Percentiles rank a stretch among this genome's conserved stretches.
Conservation (phyloP, 1,140 invertebrate genomes). For the Drosophila ananassae region DNA sequence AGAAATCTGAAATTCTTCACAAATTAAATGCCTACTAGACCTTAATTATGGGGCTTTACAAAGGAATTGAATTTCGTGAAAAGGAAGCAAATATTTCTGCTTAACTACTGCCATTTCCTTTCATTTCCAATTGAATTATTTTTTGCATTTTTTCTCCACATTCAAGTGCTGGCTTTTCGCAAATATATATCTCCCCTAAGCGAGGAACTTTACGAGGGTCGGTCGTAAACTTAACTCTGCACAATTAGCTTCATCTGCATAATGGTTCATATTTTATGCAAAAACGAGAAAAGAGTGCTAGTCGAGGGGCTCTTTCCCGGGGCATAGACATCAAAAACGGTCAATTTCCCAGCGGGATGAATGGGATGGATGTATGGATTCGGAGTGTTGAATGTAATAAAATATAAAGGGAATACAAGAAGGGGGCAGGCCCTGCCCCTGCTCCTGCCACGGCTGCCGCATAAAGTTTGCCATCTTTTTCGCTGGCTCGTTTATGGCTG, state of each 20-base stretch:
- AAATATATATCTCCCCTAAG: constrained; percentile 20
- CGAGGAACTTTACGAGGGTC: constrained; percentile 32
- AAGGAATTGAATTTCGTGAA: background rate
- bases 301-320: constrained; percentile 4
- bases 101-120: background rate
- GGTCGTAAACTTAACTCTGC: constrained; percentile 42
- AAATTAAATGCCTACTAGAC: constrained; percentile 6
- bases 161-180: constrained; percentile 17
- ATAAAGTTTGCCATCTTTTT: constrained; percentile 44
- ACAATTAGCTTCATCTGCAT: constrained; percentile 54
- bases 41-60: background rate
- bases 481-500: constrained; percentile 38
- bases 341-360: constrained; percentile 38
- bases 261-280: constrained; percentile 47
- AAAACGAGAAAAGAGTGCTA: constrained; percentile 10
- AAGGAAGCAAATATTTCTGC: background rate
- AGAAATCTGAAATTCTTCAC: background rate
- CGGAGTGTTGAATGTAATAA: constrained; percentile 1
- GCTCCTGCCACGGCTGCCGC: no score
- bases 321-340: constrained; percentile 53
- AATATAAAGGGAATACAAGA: background rate
- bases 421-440: no score
- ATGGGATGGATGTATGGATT: background rate
- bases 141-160: background rate
- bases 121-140: background rate